phyloP scores from a whole-genome alignment of 2,113 vertebrate genomes.

The Caranx ignobilis region DNA sequence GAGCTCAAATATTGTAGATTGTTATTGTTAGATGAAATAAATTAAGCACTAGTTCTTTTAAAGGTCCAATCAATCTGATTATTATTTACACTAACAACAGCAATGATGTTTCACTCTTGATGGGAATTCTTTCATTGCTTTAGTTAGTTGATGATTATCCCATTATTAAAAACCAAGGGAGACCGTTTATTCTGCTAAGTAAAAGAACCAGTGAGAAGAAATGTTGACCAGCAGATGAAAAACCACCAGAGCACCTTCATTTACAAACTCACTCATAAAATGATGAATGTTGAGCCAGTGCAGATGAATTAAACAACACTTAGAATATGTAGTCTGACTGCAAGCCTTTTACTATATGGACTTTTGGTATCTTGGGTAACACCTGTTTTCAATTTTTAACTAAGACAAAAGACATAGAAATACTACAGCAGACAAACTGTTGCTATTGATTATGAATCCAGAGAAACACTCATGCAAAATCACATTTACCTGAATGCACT shows the following conservation, averaged over 20 bases:
- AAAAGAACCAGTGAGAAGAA: background rate
- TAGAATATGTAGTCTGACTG: background rate
- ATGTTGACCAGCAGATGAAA: background rate
- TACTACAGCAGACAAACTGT: background rate
- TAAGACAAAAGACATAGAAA: background rate
- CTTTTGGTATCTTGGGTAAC: background rate
- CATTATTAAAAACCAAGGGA: background rate
- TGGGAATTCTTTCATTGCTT: background rate
- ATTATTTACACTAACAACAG: background rate
- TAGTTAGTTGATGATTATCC: background rate
- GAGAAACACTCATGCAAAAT: background rate
- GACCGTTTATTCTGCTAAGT: background rate
- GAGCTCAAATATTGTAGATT: background rate
- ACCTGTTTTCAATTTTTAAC: too few species aligned
- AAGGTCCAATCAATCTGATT: background rate
- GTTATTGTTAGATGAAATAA: background rate
- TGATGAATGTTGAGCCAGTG: background rate
- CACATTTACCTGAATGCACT: background rate
- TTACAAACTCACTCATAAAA: background rate
- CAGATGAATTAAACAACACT: background rate
- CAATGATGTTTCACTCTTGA: background rate
- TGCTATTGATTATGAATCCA: background rate
- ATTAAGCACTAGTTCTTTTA: background rate
- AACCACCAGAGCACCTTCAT: background rate
- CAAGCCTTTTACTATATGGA: background rate